These are phyloP conservation scores for Natator depressus DNA, from an alignment of 2,113 vertebrate genomes.

Conservation along the genomic window DNA sequence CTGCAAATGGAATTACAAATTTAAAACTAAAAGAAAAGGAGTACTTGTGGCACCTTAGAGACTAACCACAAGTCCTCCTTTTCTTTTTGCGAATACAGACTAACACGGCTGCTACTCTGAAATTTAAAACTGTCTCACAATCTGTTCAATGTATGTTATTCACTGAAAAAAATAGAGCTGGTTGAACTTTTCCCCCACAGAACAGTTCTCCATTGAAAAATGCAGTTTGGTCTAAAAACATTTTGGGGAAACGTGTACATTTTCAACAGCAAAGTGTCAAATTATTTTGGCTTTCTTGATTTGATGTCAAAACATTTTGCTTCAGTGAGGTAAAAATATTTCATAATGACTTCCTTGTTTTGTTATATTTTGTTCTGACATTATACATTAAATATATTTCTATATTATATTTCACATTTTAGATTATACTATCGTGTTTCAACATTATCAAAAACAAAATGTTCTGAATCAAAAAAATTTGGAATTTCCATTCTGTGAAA, in stretches of 20 bases:
- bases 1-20: background rate
- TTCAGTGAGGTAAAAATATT: background rate
- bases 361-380: background rate
- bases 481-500: background rate
- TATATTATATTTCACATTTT: background rate
- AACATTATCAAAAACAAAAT: background rate
- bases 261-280: background rate
- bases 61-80: no score
- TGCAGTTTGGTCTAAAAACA: background rate
- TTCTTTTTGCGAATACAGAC: no score
- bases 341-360: background rate
- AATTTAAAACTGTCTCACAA: background rate
- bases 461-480: background rate
- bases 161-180: background rate
- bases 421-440: background rate
- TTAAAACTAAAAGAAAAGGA: background rate
- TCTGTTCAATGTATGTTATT: background rate
- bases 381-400: background rate
- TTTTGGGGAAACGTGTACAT: background rate
- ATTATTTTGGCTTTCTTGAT: background rate
- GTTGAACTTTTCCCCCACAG: background rate
- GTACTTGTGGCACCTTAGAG: no score
- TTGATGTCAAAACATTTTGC: background rate
- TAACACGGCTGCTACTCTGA: no score
- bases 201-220: background rate